phyloP scores from a whole-genome alignment of 1,140 invertebrate species.

The Apis dorsata region DNA sequence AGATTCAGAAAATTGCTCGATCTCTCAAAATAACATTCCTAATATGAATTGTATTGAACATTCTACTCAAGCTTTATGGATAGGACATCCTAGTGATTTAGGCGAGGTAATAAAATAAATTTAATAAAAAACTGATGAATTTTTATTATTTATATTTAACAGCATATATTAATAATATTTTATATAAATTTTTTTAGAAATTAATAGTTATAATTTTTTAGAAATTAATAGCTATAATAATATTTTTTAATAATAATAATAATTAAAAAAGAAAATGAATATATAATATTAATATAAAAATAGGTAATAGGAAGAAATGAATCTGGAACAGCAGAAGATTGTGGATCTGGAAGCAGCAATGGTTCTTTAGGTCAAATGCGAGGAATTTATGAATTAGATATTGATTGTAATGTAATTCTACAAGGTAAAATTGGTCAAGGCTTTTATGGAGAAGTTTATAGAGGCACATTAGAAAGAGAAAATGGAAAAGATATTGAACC shows the following conservation, averaged over 20 bases:
- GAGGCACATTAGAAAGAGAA: constrained; percentile 82
- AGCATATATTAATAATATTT: too few relatives aligned
- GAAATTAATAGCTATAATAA: neutral
- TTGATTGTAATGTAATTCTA: constrained; percentile 81
- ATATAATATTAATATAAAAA: constrained; percentile 1
- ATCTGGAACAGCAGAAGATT: constrained; percentile 21
- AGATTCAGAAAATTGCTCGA: constrained; percentile 29
- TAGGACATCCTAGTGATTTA: constrained; percentile 16
- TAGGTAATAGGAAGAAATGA: constrained; percentile 31
- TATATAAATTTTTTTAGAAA: neutral
- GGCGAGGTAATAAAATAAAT: constrained; percentile 11
- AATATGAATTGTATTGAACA: constrained; percentile 36
- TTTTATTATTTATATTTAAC: neutral
- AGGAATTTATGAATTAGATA: constrained; percentile 79
- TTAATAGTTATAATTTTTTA: neutral
- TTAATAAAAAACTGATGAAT: neutral
- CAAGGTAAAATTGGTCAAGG: constrained; percentile 84
- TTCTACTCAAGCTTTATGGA: constrained; percentile 20
- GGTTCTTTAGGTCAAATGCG: constrained; percentile 74
- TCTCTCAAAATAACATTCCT: constrained; percentile 28
- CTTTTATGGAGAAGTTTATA: constrained; percentile 87
- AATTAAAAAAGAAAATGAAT: neutral
- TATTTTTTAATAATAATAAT: neutral
- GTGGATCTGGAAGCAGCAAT: constrained; percentile 42
- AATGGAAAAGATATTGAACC: constrained; percentile 77